Conservation (phyloP, 2,888 invertebrate species). For the Archips xylosteana region DNA sequence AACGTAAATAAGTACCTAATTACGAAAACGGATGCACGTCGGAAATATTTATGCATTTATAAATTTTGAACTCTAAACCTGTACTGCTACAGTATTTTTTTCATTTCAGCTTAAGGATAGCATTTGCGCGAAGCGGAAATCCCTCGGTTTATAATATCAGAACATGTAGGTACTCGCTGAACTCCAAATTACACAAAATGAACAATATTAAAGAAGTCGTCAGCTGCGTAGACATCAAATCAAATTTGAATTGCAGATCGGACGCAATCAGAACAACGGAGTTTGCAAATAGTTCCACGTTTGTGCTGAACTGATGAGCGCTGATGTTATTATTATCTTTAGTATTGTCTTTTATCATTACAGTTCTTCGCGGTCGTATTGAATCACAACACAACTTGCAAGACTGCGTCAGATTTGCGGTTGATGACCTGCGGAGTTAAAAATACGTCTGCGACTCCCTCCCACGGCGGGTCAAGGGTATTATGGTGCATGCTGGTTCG, state of each 20-base stretch:
- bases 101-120: conserved; percentile 5
- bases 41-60: conserved; percentile 16
- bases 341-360: conserved; percentile 24
- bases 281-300: conserved; percentile 30
- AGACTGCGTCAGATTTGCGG: conserved; percentile 59
- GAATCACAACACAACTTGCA: conserved; percentile 52
- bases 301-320: conserved; percentile 23
- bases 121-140: conserved; percentile 32
- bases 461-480: conserved; percentile 76
- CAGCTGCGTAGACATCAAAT: conserved; percentile 52
- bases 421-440: conserved; percentile 70
- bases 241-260: conserved; percentile 47
- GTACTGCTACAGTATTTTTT: conserved; percentile 7
- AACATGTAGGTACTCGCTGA: conserved; percentile 39
- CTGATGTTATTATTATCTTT: conserved; percentile 1
- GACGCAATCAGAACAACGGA: conserved; percentile 37
- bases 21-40: conserved; percentile 57
- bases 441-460: conserved; percentile 68
- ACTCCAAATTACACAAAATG: conserved; percentile 58
- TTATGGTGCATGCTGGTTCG: conserved; percentile 45
- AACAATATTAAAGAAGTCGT: conserved; percentile 46
- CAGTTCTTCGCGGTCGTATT: conserved; percentile 37
- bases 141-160: conserved; percentile 34
- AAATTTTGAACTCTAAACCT: conserved; percentile 24
- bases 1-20: conserved; percentile 60